phyloP scores from a whole-genome alignment of 2,113 vertebrate species.

The Seriola dumerili region DNA sequence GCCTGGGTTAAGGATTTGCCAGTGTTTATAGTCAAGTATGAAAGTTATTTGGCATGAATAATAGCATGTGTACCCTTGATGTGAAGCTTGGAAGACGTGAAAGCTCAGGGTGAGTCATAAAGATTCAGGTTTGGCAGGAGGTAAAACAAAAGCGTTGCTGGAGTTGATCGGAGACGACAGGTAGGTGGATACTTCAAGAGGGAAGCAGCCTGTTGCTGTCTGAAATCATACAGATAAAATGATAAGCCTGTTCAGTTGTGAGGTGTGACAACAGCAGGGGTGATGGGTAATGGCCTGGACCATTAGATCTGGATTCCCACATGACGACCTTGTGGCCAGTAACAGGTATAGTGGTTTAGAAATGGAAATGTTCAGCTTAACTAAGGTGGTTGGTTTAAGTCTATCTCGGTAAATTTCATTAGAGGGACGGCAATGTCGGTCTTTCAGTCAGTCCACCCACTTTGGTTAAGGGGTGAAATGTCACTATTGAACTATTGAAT shows the following conservation, averaged over 20 bases:
- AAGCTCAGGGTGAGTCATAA: constrained; percentile 70
- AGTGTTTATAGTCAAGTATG: constrained; percentile 51
- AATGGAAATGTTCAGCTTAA: constrained; percentile 9
- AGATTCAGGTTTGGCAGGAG: constrained; percentile 73
- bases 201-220: constrained; percentile 58
- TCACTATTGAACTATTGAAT: background rate
- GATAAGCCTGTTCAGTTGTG: constrained; percentile 24
- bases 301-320: constrained; percentile 47
- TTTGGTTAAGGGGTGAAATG: no score
- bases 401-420: background rate
- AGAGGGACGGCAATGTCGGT: no score
- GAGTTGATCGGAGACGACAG: constrained; percentile 61
- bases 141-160: constrained; percentile 64
- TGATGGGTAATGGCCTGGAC: constrained; percentile 24
- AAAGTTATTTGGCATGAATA: constrained; percentile 69
- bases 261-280: constrained; percentile 25
- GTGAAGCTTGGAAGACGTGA: constrained; percentile 40
- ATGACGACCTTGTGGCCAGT: constrained; percentile 25
- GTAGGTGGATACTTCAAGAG: constrained; percentile 54
- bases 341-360: constrained; percentile 13
- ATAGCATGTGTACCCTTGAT: constrained; percentile 30
- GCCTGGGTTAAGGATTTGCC: constrained; percentile 47
- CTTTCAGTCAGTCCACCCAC: background rate
- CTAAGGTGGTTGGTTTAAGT: background rate
- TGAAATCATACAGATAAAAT: constrained; percentile 60